Conservation (phyloP, 2,113 vertebrate species). For the Aptenodytes patagonicus region DNA sequence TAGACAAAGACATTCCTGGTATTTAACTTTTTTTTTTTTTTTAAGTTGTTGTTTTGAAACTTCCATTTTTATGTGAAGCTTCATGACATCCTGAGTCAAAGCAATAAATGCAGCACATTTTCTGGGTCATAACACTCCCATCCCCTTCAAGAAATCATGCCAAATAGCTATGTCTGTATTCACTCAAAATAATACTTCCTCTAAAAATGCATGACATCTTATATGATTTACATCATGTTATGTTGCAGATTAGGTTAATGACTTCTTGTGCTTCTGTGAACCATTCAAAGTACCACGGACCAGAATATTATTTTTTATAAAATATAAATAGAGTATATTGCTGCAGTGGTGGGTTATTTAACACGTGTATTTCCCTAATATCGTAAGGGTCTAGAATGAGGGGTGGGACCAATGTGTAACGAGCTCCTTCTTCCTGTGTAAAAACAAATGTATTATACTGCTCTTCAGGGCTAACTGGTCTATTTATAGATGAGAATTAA, state of each 20-base stretch:
- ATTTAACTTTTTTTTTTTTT: neutral
- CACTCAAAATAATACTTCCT: conserved; percentile 67
- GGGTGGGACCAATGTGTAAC: neutral
- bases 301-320: conserved; percentile 44
- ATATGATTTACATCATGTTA: conserved; percentile 67
- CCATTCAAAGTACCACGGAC: neutral
- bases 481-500: conserved; percentile 5
- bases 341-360: neutral
- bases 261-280: conserved; percentile 66
- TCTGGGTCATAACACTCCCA: conserved; percentile 68
- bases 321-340: conserved; percentile 17
- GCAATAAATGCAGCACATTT: conserved; percentile 62
- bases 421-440: conserved; percentile 8
- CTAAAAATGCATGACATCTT: conserved; percentile 62
- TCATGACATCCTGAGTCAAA: conserved; percentile 54
- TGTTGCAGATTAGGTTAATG: conserved; percentile 60
- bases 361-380: conserved; percentile 14
- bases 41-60: conserved; percentile 40
- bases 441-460: neutral
- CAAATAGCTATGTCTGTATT: conserved; percentile 56
- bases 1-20: conserved; percentile 47
- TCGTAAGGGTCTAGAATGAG: neutral
- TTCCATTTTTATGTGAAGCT: conserved; percentile 50
- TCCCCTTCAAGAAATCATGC: conserved; percentile 61
- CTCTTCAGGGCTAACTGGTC: neutral